phyloP scores from a whole-genome alignment of 2,797 vertebrate species.

The Amphiprion clarkii region DNA sequence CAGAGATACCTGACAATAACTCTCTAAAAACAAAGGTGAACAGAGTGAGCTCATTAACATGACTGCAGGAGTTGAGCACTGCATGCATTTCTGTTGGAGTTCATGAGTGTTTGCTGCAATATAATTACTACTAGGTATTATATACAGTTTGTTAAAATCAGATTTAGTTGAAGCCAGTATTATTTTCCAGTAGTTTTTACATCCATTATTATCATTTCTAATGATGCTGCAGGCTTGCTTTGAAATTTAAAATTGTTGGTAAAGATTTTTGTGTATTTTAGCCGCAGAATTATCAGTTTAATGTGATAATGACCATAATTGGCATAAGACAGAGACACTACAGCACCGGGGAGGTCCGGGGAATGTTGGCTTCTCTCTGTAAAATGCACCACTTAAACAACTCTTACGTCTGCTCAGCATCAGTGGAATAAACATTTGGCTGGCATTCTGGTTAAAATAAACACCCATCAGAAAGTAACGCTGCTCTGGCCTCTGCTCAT shows the following conservation, averaged over 20 bases:
- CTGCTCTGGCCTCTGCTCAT: constrained; percentile 15
- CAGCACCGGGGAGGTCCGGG: background rate
- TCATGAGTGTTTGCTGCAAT: too few species aligned
- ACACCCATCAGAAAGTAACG: constrained; percentile 34
- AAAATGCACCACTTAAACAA: constrained; percentile 11
- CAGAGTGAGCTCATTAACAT: too few species aligned
- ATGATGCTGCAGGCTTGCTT: background rate
- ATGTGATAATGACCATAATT: constrained; percentile 38
- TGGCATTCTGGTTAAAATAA: constrained; percentile 44
- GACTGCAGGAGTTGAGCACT: too few species aligned
- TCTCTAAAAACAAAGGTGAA: too few species aligned
- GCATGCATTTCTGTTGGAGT: too few species aligned
- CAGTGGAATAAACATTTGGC: constrained; percentile 58
- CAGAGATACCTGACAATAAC: too few species aligned
- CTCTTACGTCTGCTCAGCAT: constrained; percentile 57
- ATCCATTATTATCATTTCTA: constrained; percentile 2
- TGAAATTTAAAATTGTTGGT: background rate
- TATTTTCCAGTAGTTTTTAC: too few species aligned
- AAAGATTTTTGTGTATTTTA: background rate
- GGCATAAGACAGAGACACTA: constrained; percentile 1
- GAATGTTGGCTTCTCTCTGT: constrained; percentile 24
- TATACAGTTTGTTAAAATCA: too few species aligned
- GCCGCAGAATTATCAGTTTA: background rate
- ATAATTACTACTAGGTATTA: too few species aligned
- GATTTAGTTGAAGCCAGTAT: too few species aligned